A percentile compares a stretch with the other conserved stretches of the same genome.
phyloP scores from a whole-genome alignment of 2,113 vertebrate species.

The Noturus placidus region DNA sequence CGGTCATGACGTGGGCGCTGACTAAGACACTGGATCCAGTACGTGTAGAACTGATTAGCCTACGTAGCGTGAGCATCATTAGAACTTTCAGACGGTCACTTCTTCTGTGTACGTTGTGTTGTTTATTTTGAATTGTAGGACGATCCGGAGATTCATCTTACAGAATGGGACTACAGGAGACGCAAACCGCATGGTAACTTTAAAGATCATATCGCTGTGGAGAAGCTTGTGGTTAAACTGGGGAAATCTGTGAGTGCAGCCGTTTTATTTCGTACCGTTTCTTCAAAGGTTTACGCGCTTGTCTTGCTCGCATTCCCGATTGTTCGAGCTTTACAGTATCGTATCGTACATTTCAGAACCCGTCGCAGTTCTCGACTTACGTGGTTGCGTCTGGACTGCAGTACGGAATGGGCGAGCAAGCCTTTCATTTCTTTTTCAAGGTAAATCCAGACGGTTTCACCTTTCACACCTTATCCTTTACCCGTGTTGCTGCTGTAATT shows the following conservation, averaged over 20 bases:
- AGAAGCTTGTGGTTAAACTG: constrained; percentile 83
- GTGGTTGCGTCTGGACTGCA: constrained; percentile 87
- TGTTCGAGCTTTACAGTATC: background rate
- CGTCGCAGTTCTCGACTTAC: constrained; percentile 76
- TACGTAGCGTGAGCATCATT: background rate
- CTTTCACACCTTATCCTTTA: background rate
- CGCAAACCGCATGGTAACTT: constrained; percentile 85
- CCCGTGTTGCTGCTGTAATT: background rate
- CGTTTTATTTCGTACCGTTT: too few relatives aligned
- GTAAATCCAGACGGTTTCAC: constrained; percentile 61
- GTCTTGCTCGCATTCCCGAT: too few relatives aligned
- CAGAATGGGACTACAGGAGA: constrained; percentile 81
- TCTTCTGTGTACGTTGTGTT: background rate
- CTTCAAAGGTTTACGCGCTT: too few relatives aligned
- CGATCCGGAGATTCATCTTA: constrained; percentile 77
- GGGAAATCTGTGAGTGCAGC: constrained; percentile 82
- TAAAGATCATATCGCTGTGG: constrained; percentile 77
- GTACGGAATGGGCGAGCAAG: constrained; percentile 86
- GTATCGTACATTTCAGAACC: constrained; percentile 68
- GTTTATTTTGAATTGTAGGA: constrained; percentile 67
- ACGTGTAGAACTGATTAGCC: constrained; percentile 58
- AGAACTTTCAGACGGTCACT: background rate
- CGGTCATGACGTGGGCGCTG: constrained; percentile 88
- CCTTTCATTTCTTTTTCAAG: constrained; percentile 91
- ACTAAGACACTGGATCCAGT: constrained; percentile 81